phyloP scores from a whole-genome alignment of 2,113 vertebrate species.

The Lycaon pictus region DNA sequence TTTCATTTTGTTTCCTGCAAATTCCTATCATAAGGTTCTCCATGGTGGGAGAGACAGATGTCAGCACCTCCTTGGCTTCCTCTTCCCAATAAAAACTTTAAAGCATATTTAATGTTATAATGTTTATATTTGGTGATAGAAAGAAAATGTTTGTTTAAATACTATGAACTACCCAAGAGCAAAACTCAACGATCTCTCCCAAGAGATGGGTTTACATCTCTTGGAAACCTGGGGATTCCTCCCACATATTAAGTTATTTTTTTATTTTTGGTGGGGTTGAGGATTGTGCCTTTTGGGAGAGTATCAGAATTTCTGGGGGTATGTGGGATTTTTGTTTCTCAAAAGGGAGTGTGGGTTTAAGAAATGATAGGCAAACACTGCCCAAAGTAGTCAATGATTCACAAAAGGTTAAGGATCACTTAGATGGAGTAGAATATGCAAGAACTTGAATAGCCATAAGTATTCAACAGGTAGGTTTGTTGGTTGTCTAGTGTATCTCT shows the following conservation, averaged over 20 bases:
- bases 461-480: conserved; percentile 50
- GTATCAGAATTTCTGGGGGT: not conserved
- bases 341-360: conserved; percentile 47
- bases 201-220: not conserved
- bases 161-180: not conserved
- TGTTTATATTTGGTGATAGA: conserved; percentile 43
- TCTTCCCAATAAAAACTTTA: conserved; percentile 55
- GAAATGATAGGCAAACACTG: conserved; percentile 36
- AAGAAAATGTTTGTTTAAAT: conserved; percentile 48
- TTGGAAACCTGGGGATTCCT: conserved; percentile 51
- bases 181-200: conserved; percentile 2
- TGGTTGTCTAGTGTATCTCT: conserved; percentile 41
- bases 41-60: conserved; percentile 28
- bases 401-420: conserved; percentile 37
- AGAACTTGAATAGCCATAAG: conserved; percentile 12
- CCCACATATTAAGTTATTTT: not conserved
- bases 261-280: conserved; percentile 59
- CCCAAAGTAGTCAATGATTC: not conserved
- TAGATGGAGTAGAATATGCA: conserved; percentile 48
- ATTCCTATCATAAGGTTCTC: conserved; percentile 60
- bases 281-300: not conserved
- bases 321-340: conserved; percentile 22
- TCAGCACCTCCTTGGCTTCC: not conserved
- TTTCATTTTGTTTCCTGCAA: conserved; percentile 63
- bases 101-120: conserved; percentile 50